phyloP scores from a whole-genome alignment of 2,113 vertebrate genomes.

The Barbus barbus region DNA sequence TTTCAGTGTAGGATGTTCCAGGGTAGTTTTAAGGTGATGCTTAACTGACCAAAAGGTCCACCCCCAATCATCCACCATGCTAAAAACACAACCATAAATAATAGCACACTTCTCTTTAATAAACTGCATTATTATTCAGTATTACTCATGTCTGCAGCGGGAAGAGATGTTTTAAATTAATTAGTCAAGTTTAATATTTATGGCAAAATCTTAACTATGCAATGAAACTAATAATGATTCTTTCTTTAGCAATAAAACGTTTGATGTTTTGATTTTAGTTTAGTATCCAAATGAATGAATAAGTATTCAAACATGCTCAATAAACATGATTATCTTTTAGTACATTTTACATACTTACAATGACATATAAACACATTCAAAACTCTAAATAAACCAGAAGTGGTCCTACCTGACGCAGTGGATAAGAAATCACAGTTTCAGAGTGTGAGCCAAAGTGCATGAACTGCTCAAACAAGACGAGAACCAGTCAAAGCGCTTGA shows the following conservation, averaged over 20 bases:
- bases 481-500: slow-evolving; percentile 17
- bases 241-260: too few species aligned
- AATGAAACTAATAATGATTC: not conserved
- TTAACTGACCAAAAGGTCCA: too few species aligned
- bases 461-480: not conserved
- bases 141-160: not conserved
- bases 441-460: not conserved
- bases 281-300: not conserved
- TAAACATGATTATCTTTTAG: not conserved
- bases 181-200: not conserved
- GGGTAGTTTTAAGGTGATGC: too few species aligned
- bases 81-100: not conserved
- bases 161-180: too few species aligned
- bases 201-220: not conserved
- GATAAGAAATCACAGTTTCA: not conserved
- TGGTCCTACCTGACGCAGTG: slow-evolving; percentile 36
- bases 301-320: not conserved
- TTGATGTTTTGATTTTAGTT: too few species aligned
- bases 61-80: not conserved
- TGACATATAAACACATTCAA: not conserved
- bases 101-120: not conserved
- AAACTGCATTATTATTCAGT: not conserved
- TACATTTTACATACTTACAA: not conserved
- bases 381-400: not conserved
- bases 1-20: too few species aligned